Evolutionary conservation across 2,888 invertebrate species (phyloP).

Genomic region (Cabera pusaria): DNA sequence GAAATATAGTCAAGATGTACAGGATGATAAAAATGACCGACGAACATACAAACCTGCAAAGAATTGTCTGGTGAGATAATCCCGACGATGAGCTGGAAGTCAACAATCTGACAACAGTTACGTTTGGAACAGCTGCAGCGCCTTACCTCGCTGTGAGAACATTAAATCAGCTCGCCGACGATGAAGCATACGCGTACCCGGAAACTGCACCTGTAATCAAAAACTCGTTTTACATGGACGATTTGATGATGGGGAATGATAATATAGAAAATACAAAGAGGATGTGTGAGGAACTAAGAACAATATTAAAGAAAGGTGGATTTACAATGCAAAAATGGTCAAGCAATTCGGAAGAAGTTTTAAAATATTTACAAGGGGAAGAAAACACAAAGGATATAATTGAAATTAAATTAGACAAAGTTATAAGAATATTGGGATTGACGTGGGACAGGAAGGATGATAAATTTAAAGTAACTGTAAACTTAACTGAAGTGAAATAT

Average conservation of each 20-base stretch:
- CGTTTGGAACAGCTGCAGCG: conserved; percentile 28
- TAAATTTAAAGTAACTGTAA: background rate
- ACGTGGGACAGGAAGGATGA: background rate
- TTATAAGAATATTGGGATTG: conserved; percentile 1
- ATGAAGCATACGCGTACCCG: too few relatives aligned
- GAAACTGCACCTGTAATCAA: conserved; percentile 5
- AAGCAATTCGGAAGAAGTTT: conserved; percentile 24
- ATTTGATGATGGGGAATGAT: conserved; percentile 26
- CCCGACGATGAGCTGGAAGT: conserved; percentile 14
- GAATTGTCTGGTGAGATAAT: conserved; percentile 5
- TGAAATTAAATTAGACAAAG: conserved; percentile 13
- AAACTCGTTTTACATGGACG: conserved; percentile 23
- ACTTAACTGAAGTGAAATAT: conserved; percentile 17
- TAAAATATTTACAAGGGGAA: conserved; percentile 7
- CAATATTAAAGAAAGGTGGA: conserved; percentile 33
- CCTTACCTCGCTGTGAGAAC: conserved; percentile 12
- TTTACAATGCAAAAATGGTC: conserved; percentile 39
- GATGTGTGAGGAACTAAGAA: conserved; percentile 20
- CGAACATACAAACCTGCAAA: too few relatives aligned
- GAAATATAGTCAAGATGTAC: conserved; percentile 37
- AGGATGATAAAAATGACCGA: conserved; percentile 27
- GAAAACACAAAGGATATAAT: conserved; percentile 5
- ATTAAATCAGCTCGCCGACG: too few relatives aligned
- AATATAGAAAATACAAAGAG: conserved; percentile 20
- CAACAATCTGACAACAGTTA: conserved; percentile 21